Percentiles rank a stretch among this genome's conserved stretches.
Conservation (phyloP, 1,140 invertebrate species). For the Drosophila lowei region DNA sequence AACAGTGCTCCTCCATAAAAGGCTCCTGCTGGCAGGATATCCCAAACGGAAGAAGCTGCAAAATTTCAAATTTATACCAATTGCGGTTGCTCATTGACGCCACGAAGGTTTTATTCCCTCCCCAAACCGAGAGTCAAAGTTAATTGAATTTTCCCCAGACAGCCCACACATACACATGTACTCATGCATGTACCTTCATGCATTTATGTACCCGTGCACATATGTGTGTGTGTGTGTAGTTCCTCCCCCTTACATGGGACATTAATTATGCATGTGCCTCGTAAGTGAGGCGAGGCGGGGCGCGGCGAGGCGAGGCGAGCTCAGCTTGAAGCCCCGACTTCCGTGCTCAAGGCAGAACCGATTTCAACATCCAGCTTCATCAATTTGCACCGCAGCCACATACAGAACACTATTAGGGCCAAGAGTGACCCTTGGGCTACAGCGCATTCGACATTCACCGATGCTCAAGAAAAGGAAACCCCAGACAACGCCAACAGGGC, state of each 20-base stretch:
- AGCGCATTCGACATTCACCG: no score
- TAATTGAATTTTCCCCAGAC: conserved; percentile 44
- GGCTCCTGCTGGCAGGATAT: neutral
- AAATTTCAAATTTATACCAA: conserved; percentile 56
- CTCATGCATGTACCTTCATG: neutral
- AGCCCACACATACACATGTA: conserved; percentile 2
- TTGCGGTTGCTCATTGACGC: conserved; percentile 51
- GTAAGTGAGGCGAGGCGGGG: neutral
- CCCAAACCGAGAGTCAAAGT: conserved; percentile 13
- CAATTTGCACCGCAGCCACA: neutral
- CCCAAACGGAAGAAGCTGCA: conserved; percentile 21
- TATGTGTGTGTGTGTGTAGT: neutral
- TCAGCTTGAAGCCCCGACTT: no score
- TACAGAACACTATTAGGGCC: no score
- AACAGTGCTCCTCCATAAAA: conserved; percentile 6
- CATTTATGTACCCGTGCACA: neutral
- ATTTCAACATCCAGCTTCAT: no score
- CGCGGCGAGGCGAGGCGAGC: neutral
- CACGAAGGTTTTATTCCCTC: conserved; percentile 5
- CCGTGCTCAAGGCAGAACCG: neutral
- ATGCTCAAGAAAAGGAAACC: no score
- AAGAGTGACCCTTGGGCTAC: no score
- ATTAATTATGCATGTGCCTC: conserved; percentile 40
- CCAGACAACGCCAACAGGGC: no score
- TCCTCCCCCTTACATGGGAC: neutral